Conservation (phyloP, 1,140 invertebrate genomes). For the Hormaphis cornu region DNA sequence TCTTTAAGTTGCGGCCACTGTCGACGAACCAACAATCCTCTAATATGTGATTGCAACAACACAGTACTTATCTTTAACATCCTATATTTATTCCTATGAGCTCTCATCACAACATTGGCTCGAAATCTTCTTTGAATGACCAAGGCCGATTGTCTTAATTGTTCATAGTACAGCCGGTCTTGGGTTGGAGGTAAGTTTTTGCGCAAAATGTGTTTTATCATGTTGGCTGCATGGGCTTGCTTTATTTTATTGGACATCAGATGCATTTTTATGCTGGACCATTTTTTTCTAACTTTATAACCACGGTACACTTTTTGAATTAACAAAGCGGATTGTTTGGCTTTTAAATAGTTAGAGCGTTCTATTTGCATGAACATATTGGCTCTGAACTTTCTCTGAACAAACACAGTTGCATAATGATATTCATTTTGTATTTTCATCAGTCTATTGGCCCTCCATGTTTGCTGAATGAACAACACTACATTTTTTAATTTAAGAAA, state of each 20-base stretch:
- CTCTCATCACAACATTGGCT: constrained; percentile 42
- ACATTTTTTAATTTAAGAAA: constrained; percentile 40
- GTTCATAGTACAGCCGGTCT: constrained; percentile 26
- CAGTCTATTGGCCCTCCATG: constrained; percentile 42
- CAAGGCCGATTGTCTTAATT: constrained; percentile 40
- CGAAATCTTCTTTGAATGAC: constrained; percentile 45
- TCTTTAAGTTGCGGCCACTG: not conserved
- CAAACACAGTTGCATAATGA: constrained; percentile 40
- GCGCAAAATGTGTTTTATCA: constrained; percentile 38
- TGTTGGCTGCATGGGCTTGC: not conserved
- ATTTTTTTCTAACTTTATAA: constrained; percentile 37
- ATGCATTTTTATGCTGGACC: not conserved
- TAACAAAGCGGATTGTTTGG: constrained; percentile 38
- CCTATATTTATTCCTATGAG: constrained; percentile 33
- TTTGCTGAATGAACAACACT: constrained; percentile 43
- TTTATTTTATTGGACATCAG: not conserved
- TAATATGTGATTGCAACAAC: not conserved
- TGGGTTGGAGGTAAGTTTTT: constrained; percentile 42
- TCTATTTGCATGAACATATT: constrained; percentile 40
- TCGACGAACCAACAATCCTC: not conserved
- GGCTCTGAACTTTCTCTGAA: constrained; percentile 46
- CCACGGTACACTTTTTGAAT: constrained; percentile 44
- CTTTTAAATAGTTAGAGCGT: constrained; percentile 42
- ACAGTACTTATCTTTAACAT: constrained; percentile 44
- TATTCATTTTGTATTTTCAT: constrained; percentile 41